Evolutionary conservation across 2,113 vertebrate species (phyloP).

Genomic region (Parus major): DNA sequence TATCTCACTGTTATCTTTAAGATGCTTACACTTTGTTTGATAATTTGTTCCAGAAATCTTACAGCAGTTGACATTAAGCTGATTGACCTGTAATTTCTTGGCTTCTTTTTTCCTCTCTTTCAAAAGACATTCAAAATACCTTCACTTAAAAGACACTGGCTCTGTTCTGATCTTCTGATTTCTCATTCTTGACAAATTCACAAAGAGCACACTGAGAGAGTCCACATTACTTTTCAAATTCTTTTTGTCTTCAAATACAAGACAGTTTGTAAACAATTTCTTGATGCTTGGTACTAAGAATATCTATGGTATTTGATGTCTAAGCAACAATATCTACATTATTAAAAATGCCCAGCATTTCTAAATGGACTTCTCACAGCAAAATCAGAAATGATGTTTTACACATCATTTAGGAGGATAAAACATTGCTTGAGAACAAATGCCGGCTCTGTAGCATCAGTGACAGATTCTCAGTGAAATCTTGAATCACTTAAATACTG

Average conservation of each 20-base stretch:
- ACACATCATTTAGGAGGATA: neutral
- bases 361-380: neutral
- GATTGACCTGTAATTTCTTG: conserved; percentile 11
- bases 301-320: neutral
- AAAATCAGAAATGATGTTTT: neutral
- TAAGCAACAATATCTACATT: neutral
- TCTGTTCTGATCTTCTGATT: neutral
- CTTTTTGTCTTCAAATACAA: neutral
- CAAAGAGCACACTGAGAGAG: neutral
- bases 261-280: neutral
- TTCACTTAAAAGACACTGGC: neutral
- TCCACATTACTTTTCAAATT: neutral
- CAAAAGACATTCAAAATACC: neutral
- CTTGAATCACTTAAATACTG: neutral
- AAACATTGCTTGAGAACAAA: neutral
- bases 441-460: neutral
- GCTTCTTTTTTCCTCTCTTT: neutral
- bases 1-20: conserved; percentile 11
- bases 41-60: conserved; percentile 28
- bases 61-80: conserved; percentile 27
- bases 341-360: neutral
- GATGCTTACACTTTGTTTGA: neutral
- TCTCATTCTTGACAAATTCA: neutral
- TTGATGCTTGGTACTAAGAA: neutral
- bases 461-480: neutral